Conservation (phyloP, 2,113 vertebrate species). For the Cyphomyrus plagiostoma region DNA sequence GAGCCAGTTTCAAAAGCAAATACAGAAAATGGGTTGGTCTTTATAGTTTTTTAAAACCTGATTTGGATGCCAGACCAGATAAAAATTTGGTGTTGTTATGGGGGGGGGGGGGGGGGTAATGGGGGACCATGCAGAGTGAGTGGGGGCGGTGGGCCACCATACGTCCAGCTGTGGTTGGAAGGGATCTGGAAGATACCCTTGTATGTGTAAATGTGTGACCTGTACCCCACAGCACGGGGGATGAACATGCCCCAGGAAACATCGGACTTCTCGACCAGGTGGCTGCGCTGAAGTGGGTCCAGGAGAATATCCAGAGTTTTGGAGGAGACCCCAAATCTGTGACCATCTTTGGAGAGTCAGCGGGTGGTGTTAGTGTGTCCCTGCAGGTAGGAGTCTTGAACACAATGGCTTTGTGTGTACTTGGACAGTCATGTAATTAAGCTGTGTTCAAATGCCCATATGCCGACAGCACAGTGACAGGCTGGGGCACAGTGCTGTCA, state of each 20-base stretch:
- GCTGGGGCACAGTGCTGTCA: neutral
- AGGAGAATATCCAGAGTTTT: conserved; percentile 76
- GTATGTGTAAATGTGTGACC: neutral
- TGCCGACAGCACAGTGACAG: neutral
- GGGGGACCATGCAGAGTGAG: neutral
- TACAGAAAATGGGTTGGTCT: neutral
- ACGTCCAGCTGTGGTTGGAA: neutral
- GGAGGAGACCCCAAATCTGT: conserved; percentile 74
- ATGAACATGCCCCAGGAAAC: conserved; percentile 71
- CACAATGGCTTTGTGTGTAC: neutral
- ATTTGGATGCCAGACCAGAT: neutral
- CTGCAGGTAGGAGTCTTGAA: conserved; percentile 56
- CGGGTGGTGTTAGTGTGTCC: conserved; percentile 74
- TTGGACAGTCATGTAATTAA: neutral
- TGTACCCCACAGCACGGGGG: conserved; percentile 66
- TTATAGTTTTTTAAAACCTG: neutral
- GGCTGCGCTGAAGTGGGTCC: conserved; percentile 74
- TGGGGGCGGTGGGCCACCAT: neutral
- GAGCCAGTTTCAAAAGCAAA: neutral
- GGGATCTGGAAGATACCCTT: neutral
- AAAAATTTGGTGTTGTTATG: neutral
- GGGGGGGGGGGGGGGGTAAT: neutral
- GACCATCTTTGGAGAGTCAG: conserved; percentile 80
- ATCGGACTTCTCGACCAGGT: conserved; percentile 80
- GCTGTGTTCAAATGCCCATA: neutral